A percentile compares a stretch with the other conserved stretches of the same genome.
Evolutionary conservation across 2,113 vertebrate species (phyloP).

Genomic region (Nothobranchius furzeri): DNA sequence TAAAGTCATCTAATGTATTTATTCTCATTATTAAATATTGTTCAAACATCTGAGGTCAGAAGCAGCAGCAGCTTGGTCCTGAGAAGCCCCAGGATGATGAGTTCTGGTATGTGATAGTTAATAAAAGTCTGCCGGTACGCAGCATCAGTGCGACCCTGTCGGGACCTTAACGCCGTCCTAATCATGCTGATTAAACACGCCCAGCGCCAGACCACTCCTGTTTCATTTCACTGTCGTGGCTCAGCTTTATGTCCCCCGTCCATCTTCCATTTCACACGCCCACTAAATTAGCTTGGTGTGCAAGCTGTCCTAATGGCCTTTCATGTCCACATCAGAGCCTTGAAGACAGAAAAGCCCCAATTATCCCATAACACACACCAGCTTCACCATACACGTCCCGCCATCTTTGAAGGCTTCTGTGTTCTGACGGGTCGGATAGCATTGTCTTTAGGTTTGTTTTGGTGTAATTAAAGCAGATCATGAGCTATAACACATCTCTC

Average conservation of each 20-base stretch:
- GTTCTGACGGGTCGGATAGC: background rate
- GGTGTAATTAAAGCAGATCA: constrained; percentile 16
- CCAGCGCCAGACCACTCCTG: constrained; percentile 37
- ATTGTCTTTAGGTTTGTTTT: constrained; percentile 20
- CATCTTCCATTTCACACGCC: constrained; percentile 55
- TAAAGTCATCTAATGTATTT: no score
- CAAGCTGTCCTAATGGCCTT: constrained; percentile 67
- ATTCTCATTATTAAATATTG: no score
- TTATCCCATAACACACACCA: constrained; percentile 57
- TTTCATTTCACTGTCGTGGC: constrained; percentile 48
- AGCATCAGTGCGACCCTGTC: constrained; percentile 9
- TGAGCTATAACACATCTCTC: constrained; percentile 3
- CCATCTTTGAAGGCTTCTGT: constrained; percentile 1
- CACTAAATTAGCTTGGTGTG: constrained; percentile 64
- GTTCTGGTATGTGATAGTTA: no score
- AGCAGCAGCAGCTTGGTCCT: no score
- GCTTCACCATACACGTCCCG: constrained; percentile 20
- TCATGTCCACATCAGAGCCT: constrained; percentile 71
- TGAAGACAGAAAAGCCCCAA: constrained; percentile 61
- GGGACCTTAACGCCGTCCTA: constrained; percentile 32
- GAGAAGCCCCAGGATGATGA: no score
- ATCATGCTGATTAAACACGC: constrained; percentile 45
- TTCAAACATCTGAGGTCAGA: no score
- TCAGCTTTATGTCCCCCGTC: constrained; percentile 45
- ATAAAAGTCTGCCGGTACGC: background rate